These are phyloP conservation scores for Zenarchopterus dispar DNA, from an alignment of 2,797 vertebrate genomes.

Conservation along the genomic window DNA sequence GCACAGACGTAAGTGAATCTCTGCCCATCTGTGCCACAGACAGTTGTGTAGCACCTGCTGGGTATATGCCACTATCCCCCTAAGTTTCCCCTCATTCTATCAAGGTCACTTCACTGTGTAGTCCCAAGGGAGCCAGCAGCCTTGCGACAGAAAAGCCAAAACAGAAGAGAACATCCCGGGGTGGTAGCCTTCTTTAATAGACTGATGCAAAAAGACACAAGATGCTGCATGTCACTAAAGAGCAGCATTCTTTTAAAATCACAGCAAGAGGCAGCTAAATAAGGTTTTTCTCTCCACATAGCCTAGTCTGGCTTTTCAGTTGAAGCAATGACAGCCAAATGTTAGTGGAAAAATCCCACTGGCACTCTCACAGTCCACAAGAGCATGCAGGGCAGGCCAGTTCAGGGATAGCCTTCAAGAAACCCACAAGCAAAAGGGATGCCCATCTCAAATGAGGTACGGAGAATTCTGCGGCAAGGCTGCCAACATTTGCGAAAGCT, in stretches of 20 bases:
- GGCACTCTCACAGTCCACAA: conserved; percentile 58
- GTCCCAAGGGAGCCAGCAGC: conserved; percentile 61
- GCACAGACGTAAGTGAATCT: conserved; percentile 21
- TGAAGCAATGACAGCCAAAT: conserved; percentile 63
- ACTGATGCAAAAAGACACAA: conserved; percentile 36
- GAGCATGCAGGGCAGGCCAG: conserved; percentile 47
- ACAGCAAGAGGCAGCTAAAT: conserved; percentile 53
- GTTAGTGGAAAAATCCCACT: conserved; percentile 72
- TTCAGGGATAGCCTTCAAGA: conserved; percentile 69
- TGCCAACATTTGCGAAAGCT: conserved; percentile 67
- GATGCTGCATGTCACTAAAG: conserved; percentile 39
- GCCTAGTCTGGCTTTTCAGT: conserved; percentile 50
- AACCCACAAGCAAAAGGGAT: conserved; percentile 70
- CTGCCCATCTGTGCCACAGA: conserved; percentile 64
- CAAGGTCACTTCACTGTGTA: conserved; percentile 71
- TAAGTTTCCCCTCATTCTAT: conserved; percentile 53
- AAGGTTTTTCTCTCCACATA: conserved; percentile 55
- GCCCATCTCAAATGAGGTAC: conserved; percentile 64
- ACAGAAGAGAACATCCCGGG: conserved; percentile 25
- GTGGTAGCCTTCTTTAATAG: conserved; percentile 30
- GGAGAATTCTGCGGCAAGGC: conserved; percentile 69
- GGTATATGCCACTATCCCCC: conserved; percentile 49
- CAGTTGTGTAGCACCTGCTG: conserved; percentile 69
- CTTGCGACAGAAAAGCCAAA: conserved; percentile 36
- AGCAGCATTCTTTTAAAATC: conserved; percentile 48